Conservation (phyloP, 1,140 invertebrate genomes). For the Hyphantria cunea region DNA sequence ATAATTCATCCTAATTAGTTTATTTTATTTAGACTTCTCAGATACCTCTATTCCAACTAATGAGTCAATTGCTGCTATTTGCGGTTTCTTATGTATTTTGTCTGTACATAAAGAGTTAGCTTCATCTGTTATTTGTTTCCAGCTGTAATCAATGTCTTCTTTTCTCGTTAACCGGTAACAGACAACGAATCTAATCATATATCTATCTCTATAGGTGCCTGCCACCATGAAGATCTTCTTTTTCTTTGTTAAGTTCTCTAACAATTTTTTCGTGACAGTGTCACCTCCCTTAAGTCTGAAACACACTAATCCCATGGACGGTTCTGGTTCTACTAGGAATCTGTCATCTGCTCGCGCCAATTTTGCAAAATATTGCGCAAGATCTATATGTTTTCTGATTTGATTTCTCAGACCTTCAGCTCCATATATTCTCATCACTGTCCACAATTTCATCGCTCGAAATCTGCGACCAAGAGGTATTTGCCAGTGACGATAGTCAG, state of each 20-base stretch:
- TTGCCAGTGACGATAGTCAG: constrained; percentile 97
- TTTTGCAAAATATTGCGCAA: constrained; percentile 90
- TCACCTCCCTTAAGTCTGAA: constrained; percentile 94
- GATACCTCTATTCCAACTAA: constrained; percentile 50
- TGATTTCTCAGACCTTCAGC: constrained; percentile 89
- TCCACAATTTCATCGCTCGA: constrained; percentile 97
- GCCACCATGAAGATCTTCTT: constrained; percentile 93
- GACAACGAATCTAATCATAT: constrained; percentile 92
- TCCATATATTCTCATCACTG: constrained; percentile 93
- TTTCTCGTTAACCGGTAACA: constrained; percentile 87
- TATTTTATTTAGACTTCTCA: constrained; percentile 76
- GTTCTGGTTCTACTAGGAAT: constrained; percentile 90
- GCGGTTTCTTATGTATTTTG: constrained; percentile 54
- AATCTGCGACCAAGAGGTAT: constrained; percentile 95
- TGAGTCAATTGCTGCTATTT: constrained; percentile 59
- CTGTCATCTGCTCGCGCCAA: constrained; percentile 86
- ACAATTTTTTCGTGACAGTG: constrained; percentile 87
- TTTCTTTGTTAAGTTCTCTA: constrained; percentile 89
- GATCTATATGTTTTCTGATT: constrained; percentile 88
- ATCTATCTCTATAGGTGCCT: constrained; percentile 85
- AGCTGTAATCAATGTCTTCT: constrained; percentile 90
- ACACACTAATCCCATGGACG: constrained; percentile 92
- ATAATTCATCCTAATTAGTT: no score
- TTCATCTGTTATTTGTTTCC: constrained; percentile 88
- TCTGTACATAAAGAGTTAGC: constrained; percentile 58